These are phyloP conservation scores for Beroe forskalii DNA, from an alignment of 37 sponge, comb jelly and placozoan species.

Conservation along the genomic window DNA sequence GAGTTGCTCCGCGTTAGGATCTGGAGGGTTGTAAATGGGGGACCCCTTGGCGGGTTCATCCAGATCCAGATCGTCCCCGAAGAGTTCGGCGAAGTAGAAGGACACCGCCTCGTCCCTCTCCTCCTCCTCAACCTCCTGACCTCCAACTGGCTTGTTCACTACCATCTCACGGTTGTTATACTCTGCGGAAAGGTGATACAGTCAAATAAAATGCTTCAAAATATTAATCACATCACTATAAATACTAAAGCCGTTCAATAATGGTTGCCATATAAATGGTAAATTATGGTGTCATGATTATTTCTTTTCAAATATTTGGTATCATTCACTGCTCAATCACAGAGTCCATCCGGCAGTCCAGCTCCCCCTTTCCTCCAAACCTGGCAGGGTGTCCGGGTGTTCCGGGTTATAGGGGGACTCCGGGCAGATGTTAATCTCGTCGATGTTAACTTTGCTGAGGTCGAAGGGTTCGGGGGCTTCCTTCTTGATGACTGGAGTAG, in stretches of 20 bases:
- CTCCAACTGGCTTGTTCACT: slow-evolving; percentile 45
- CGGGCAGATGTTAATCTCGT: slow-evolving; percentile 53
- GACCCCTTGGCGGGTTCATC: slow-evolving; percentile 44
- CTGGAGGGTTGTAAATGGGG: slow-evolving; percentile 57
- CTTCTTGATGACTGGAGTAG: slow-evolving; percentile 16
- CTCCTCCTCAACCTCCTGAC: slow-evolving; percentile 27
- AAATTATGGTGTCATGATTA: too few relatives aligned
- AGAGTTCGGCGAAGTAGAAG: slow-evolving; percentile 20
- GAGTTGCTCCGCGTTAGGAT: slow-evolving; percentile 57
- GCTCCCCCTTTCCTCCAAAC: too few relatives aligned
- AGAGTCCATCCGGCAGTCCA: too few relatives aligned
- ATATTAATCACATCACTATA: too few relatives aligned
- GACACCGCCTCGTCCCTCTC: slow-evolving; percentile 57
- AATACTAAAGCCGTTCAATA: too few relatives aligned
- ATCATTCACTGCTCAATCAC: too few relatives aligned
- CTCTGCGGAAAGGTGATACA: slow-evolving; percentile 52
- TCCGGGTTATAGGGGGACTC: slow-evolving; percentile 33
- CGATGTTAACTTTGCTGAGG: slow-evolving; percentile 53
- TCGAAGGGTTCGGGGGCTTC: slow-evolving; percentile 40
- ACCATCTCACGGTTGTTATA: slow-evolving; percentile 52
- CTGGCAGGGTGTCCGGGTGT: slow-evolving; percentile 60
- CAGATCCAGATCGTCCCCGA: slow-evolving; percentile 20
- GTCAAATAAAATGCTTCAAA: too few relatives aligned
- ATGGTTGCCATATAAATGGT: too few relatives aligned
- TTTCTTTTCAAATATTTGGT: too few relatives aligned